Conservation (phyloP, 2,888 invertebrate species). For the Epinotia bilunana region DNA sequence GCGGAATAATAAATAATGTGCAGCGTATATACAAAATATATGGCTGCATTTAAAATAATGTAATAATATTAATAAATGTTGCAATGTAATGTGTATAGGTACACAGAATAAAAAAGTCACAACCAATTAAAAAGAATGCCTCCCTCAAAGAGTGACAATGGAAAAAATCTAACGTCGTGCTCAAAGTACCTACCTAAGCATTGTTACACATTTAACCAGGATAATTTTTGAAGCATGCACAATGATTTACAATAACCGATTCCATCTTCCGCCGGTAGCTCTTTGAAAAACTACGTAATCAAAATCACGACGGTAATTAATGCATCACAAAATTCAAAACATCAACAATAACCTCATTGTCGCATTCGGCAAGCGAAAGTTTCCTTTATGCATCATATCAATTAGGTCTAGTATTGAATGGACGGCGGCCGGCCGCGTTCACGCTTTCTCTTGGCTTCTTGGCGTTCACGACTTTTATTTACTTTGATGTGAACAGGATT, state of each 20-base stretch:
- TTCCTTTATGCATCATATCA: constrained; percentile 52
- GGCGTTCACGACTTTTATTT: constrained; percentile 38
- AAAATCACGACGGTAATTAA: constrained; percentile 42
- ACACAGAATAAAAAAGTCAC: too few species aligned
- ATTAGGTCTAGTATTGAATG: constrained; percentile 63
- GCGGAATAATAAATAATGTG: too few species aligned
- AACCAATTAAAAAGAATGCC: too few species aligned
- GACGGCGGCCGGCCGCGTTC: constrained; percentile 59
- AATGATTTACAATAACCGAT: neutral
- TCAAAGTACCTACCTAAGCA: too few species aligned
- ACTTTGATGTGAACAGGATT: constrained; percentile 19
- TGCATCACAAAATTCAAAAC: constrained; percentile 35
- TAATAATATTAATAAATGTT: too few species aligned
- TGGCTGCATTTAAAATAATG: too few species aligned
- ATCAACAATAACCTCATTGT: constrained; percentile 48
- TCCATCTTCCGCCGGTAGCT: constrained; percentile 11
- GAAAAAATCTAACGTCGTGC: too few species aligned
- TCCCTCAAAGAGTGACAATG: too few species aligned
- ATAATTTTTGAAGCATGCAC: neutral
- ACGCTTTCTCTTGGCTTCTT: constrained; percentile 68
- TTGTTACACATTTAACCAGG: neutral
- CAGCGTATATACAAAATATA: too few species aligned
- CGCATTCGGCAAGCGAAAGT: constrained; percentile 54
- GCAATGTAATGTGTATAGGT: too few species aligned
- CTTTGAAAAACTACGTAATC: constrained; percentile 29